Evolutionary conservation across 1,140 invertebrate species (phyloP), one percentile per base, ranked within the genome.

Genomic region (Pogonognathellus flavescens): DNA sequence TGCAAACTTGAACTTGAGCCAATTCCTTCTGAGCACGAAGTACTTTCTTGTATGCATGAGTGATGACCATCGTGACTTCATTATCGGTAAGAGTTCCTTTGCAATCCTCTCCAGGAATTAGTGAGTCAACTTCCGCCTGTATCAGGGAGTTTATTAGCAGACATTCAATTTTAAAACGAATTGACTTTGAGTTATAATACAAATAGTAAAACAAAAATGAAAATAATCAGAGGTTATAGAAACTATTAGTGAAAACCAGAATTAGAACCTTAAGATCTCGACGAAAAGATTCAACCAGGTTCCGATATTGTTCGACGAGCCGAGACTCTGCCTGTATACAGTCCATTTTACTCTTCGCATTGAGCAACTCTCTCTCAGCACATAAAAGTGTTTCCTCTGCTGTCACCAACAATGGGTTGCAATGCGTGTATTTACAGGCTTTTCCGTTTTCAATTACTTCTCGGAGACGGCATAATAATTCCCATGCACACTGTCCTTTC

Each of bases 1-100:
- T 85, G 82, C 83, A 83, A 13, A 88, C 87, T 85, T 87, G 86
- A 81, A 85, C 81, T 81, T 87, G 81, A 41, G 84, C 84, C 53
- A 88, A 80, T 76, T 89, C 88, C 70, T 87, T 87, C 59, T 89
- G 88, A 18, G 86, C 60, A 13, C 86, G 85, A 72, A 88, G 84
- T 49, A 89, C 84, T 59, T 89, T 89, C 72, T 89, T 89, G 86
- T 89, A 89, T 13, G 88, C 86, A 70, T 89, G 88, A 82, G 87
- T 87, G 13, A 89, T 52, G 25, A 89, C 55, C 88, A 89, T 87
- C 53, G 57, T 72, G 25, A 66, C 83, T 82, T 89, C 88, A 76
- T 89, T 86, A 0, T 87, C 85, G 14, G 85, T 89, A 25, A 89
- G 57, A 50, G 87, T 87, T 9, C 16, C 13, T 53, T 76, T 86